Evolutionary conservation across 2,888 invertebrate genomes (phyloP), one percentile per base, ranked within the genome.

Genomic region (Tryphoninae sp.): DNA sequence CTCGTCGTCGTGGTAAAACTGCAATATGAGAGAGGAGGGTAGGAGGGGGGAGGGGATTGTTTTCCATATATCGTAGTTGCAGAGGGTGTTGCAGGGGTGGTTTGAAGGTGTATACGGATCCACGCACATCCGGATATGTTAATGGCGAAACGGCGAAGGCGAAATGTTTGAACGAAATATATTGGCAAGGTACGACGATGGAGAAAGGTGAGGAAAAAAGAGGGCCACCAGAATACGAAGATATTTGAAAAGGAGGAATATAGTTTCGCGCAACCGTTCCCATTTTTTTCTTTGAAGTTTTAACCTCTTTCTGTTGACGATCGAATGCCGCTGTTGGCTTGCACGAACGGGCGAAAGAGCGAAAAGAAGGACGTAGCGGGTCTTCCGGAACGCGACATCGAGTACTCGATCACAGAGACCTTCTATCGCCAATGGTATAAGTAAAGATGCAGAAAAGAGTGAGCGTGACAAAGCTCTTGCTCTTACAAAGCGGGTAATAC

Each of bases 261-360:
- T 22, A 40, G 59, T 55, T 26, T 65, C 26, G 69, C 33, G 40
- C 33, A 64, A 77, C 64, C 40, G 42, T 71, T n/a, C 26, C 13
- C 69, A 19, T 19, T 69, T 65, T 81, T 65, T 55, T 65, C 82
- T 83, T 83, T 83, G 82, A 80, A 80, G 69, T 83, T 77, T 62
- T 58, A 82, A 62, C 76, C 72, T 49, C 53, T 67, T 80, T 59
- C 45, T 62, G 45, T 58, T 49, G 33, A 16, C 55, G 19, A 26
- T 40, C 61, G 76, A 76, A 61, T 51, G 22, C 22, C 23, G 45
- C 45, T 45, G 9, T 45, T 45, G 11, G 45, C 11, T 45, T 33
- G 33, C 33, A 65, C 51, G 51, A 51, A 13, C n/a, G 51, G n/a
- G 51, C 6, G 19, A 58, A 69, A 9, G 11, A 26, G 11, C 4